Conservation (phyloP, 2,113 vertebrate species). For the Pedionomus torquatus region DNA sequence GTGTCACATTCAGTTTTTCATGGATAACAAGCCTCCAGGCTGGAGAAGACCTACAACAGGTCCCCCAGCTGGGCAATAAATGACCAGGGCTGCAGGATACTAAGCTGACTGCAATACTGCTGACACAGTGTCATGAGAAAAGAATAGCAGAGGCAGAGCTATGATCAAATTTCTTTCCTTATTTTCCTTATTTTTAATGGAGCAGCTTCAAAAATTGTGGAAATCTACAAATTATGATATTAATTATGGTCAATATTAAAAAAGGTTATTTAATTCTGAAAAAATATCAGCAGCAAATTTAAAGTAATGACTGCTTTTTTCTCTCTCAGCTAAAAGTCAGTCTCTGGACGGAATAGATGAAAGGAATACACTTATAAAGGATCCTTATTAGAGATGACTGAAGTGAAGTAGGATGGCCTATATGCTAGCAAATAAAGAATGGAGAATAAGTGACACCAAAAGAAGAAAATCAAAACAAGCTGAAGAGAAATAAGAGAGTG, state of each 20-base stretch:
- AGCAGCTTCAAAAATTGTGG: background rate
- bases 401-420: background rate
- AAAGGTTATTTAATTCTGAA: background rate
- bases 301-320: background rate
- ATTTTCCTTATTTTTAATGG: background rate
- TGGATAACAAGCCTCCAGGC: background rate
- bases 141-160: background rate
- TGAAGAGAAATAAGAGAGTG: background rate
- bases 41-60: fast-evolving
- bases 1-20: background rate
- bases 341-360: background rate
- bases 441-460: background rate
- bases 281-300: background rate
- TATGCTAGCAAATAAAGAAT: background rate
- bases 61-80: background rate
- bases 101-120: background rate
- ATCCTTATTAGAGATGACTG: background rate
- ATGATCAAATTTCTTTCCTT: background rate
- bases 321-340: background rate
- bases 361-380: background rate
- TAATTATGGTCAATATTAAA: background rate
- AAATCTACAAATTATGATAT: background rate
- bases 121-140: background rate
- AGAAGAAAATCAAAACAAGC: background rate
- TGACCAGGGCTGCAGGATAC: background rate